phyloP scores from a whole-genome alignment of 2,888 invertebrate species.

The Leptothorax acervorum region DNA sequence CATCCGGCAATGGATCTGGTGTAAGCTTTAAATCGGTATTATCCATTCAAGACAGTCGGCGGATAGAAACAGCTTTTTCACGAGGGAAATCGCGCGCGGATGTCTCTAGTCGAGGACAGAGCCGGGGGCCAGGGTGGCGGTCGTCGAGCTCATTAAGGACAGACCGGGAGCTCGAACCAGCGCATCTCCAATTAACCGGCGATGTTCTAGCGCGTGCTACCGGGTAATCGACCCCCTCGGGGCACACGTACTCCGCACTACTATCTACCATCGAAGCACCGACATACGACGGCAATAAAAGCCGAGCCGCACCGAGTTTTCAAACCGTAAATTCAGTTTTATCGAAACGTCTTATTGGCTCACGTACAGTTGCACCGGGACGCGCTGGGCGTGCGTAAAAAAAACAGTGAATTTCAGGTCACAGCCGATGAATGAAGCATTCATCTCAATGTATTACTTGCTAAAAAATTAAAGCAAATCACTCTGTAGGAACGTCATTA shows the following conservation, averaged over 20 bases:
- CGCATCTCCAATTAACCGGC: constrained; percentile 53
- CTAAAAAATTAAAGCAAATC: neutral
- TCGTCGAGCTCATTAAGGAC: constrained; percentile 58
- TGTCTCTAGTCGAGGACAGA: constrained; percentile 33
- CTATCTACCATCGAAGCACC: constrained; percentile 49
- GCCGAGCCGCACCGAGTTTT: constrained; percentile 57
- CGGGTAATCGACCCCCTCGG: constrained; percentile 58
- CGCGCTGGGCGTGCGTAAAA: constrained; percentile 13
- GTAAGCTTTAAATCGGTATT: constrained; percentile 21
- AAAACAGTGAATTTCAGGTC: constrained; percentile 31
- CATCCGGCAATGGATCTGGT: neutral
- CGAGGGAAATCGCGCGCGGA: constrained; percentile 41
- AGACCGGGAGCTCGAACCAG: constrained; percentile 45
- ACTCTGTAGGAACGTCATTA: neutral
- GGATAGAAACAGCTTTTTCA: constrained; percentile 40
- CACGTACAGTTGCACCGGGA: constrained; percentile 46
- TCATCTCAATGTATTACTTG: neutral
- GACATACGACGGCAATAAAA: constrained; percentile 61
- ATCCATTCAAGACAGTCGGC: constrained; percentile 38
- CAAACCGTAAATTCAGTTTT: constrained; percentile 70
- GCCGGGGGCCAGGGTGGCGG: constrained; percentile 27
- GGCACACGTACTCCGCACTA: constrained; percentile 44
- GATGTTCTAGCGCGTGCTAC: constrained; percentile 58
- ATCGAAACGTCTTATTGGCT: constrained; percentile 68
- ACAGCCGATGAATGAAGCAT: neutral